Evolutionary conservation across 2,888 invertebrate genomes (phyloP).

Genomic region (Epinotia ramella): DNA sequence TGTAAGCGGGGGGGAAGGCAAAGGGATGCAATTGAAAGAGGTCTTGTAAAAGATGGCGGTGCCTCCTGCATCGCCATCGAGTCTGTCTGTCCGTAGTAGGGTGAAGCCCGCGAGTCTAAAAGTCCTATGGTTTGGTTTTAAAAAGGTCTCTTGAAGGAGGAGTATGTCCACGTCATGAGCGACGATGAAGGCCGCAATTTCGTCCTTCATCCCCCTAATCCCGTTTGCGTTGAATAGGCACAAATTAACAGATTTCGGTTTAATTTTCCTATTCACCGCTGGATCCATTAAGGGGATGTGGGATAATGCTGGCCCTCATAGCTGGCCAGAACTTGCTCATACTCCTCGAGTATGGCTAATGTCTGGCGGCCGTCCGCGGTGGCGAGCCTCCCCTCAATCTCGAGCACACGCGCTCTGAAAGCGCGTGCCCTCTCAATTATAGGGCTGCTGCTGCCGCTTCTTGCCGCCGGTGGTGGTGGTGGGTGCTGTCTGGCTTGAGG

Average conservation of each 20-base stretch:
- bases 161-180: neutral
- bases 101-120: neutral
- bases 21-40: neutral
- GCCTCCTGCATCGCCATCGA: neutral
- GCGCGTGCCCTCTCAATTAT: no score
- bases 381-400: no score
- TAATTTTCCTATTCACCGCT: neutral
- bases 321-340: no score
- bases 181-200: neutral
- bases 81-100: neutral
- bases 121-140: neutral
- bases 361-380: no score
- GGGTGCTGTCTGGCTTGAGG: no score
- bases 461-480: no score
- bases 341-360: no score
- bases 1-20: neutral
- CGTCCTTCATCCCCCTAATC: neutral
- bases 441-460: no score
- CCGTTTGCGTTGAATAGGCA: neutral
- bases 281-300: neutral
- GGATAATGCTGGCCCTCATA: no score
- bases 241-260: neutral
- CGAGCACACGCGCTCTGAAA: no score
- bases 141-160: neutral
- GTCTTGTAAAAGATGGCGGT: neutral